A percentile compares a stretch with the other conserved stretches of the same genome.
These are phyloP conservation scores for Reinhardtius hippoglossoides DNA, from an alignment of 2,113 vertebrate genomes.

Conservation along the genomic window DNA sequence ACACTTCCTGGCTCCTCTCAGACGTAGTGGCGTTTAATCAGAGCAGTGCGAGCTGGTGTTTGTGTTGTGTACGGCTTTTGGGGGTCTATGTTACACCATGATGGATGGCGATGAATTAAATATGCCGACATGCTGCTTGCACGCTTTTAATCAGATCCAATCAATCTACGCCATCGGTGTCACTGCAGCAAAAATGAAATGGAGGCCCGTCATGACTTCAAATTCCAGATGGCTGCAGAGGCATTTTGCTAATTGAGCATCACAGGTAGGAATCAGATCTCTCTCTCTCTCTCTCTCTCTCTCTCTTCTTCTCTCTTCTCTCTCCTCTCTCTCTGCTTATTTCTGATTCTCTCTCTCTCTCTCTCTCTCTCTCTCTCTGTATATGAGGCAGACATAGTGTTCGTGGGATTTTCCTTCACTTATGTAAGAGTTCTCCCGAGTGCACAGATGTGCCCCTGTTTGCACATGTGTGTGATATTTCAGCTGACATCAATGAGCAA, in stretches of 20 bases:
- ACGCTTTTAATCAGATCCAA: constrained; percentile 55
- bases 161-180: constrained; percentile 4
- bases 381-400: too few species aligned
- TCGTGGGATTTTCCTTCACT: constrained; percentile 31
- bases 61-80: constrained; percentile 18
- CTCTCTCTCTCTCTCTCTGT: too few species aligned
- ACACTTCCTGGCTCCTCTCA: constrained; percentile 10
- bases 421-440: constrained; percentile 29
- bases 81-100: constrained; percentile 19
- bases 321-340: background rate
- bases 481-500: constrained; percentile 54
- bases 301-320: background rate
- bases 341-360: too few species aligned
- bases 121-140: constrained; percentile 19
- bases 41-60: constrained; percentile 6
- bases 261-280: constrained; percentile 44
- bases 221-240: constrained; percentile 15
- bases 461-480: constrained; percentile 39
- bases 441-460: constrained; percentile 26
- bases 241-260: constrained; percentile 50
- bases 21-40: background rate
- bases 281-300: background rate
- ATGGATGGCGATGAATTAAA: constrained; percentile 45
- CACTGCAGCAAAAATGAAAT: constrained; percentile 39
- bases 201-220: constrained; percentile 5